phyloP scores from a whole-genome alignment of 2,113 vertebrate species.

The Alectura lathami region DNA sequence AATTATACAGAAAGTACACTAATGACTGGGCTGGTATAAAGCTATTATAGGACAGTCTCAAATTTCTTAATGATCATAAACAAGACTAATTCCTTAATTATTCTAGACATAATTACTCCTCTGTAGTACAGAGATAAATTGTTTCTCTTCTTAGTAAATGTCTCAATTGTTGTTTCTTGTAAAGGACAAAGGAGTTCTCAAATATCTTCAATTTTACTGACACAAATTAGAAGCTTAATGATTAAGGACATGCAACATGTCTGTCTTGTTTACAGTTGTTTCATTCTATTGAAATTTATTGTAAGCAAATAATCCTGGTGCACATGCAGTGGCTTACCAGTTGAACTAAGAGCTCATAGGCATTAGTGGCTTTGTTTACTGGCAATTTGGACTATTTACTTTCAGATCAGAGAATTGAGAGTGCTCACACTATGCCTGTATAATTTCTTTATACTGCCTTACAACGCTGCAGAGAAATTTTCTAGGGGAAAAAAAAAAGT shows the following conservation, averaged over 20 bases:
- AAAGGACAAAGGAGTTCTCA: not conserved
- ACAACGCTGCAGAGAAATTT: not conserved
- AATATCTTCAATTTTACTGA: not conserved
- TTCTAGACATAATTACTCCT: not conserved
- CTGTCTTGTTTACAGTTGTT: not conserved
- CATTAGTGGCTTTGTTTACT: not conserved
- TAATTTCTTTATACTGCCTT: not conserved
- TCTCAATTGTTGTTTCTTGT: not conserved
- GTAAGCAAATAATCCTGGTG: not conserved
- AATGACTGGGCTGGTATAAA: not conserved
- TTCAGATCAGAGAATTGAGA: not conserved
- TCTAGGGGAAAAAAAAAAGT: not conserved
- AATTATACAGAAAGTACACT: not conserved
- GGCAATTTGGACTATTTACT: not conserved
- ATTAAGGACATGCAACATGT: accelerated
- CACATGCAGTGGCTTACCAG: not conserved
- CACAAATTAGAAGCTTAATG: not conserved
- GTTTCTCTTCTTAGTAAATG: not conserved
- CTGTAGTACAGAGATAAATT: not conserved
- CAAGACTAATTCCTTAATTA: not conserved
- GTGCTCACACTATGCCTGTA: not conserved
- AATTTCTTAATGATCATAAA: not conserved
- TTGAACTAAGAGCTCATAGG: not conserved
- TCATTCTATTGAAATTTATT: not conserved
- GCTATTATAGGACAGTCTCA: not conserved